Base-by-base conservation (phyloP, 1,140 invertebrate species). In the Neodiprion pinetum region DNA sequence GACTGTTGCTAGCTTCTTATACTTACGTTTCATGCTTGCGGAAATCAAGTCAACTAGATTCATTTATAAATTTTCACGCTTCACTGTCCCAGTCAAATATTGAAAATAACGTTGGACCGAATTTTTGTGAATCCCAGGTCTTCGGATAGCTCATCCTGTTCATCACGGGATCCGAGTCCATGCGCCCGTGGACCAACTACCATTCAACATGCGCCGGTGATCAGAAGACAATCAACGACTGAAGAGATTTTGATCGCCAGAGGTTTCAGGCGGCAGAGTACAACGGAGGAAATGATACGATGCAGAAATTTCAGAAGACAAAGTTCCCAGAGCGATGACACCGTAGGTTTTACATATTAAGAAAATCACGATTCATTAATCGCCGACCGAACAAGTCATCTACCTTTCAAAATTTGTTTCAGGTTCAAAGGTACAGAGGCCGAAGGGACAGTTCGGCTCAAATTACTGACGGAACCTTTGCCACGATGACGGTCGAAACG, bases 401-500 rank as follows among this genome's bases (percentile, higher is more conserved):
- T 40, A 80, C 67, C 79, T 85, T 21, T 82, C 17, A 28, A 28
- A 17, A 47, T 17, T 12, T 47, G 9, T 74, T 73, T n/a, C 47
- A 89, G 88, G 87, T 88, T 14, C 87, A 88, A 76, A 84, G 91
- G 83, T 95, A 93, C 79, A 91, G 95, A 47, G 95, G 96, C 7
- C 89, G 96, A 5, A 89, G 96, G 28, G 95, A 97, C 83, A 97
- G 96, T 1, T 94, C 94, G 12, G 95, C 95, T 1, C 96, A 97
- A 88, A 97, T 97, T 79, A 94, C 94, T 28, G 96, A 97, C 81
- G 96, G 96, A 7, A 97, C 96, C n/a, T 93, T 97, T 72, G 95
- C 94, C 9, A 95, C 95, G 14, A 97, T 97, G 96, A 96, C 95
- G 0, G 95, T 97, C 7, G 96, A 97, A 85, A 97, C 95, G 1